Conservation (phyloP, 2,113 vertebrate species). For the Cyprinodon tularosa region DNA sequence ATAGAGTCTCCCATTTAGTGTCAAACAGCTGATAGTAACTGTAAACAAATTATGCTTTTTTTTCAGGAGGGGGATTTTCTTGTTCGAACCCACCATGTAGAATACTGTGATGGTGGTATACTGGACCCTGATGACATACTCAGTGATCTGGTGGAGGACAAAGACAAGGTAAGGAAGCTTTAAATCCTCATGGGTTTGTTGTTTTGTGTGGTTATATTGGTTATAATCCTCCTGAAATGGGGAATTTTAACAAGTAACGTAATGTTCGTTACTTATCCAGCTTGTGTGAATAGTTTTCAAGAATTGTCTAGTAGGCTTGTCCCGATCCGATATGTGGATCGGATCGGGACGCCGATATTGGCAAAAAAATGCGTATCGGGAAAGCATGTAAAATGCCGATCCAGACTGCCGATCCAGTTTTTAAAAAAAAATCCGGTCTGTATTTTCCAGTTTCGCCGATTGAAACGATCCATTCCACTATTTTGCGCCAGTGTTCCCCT, state of each 20-base stretch:
- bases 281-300: neutral
- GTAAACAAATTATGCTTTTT: neutral
- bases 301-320: conserved; percentile 8
- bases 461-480: too few relatives aligned
- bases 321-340: too few relatives aligned
- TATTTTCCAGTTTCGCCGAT: too few relatives aligned
- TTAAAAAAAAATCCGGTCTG: too few relatives aligned
- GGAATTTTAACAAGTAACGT: neutral
- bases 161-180: conserved; percentile 89
- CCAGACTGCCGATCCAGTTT: too few relatives aligned
- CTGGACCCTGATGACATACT: conserved; percentile 96
- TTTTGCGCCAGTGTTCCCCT: too few relatives aligned
- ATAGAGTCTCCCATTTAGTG: neutral
- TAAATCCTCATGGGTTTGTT: neutral
- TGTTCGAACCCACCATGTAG: conserved; percentile 95
- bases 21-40: neutral
- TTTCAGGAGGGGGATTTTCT: conserved; percentile 88
- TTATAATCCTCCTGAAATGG: neutral
- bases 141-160: conserved; percentile 96
- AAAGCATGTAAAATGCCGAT: too few relatives aligned
- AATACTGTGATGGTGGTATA: conserved; percentile 96
- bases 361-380: too few relatives aligned
- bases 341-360: too few relatives aligned
- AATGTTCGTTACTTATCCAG: neutral
- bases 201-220: neutral